Base-by-base conservation (phyloP, 2,888 invertebrate genomes). In the Eilema sororculum region DNA sequence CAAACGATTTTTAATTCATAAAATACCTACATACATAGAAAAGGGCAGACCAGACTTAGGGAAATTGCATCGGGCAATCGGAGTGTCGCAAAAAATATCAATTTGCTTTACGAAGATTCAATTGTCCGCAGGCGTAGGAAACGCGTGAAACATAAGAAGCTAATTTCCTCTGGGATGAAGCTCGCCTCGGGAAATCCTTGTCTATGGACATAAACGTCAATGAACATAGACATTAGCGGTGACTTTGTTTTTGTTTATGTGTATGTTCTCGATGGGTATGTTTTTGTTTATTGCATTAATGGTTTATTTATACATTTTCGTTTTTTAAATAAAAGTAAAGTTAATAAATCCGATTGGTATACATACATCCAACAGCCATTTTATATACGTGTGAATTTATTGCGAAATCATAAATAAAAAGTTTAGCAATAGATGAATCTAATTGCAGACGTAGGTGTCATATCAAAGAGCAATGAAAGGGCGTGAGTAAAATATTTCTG, bases 161-260 rank as follows among this genome's bases (percentile, higher is more conserved):
- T 92, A 91, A 93, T 93, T 93, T 92, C 92, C 92, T 93, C 78
- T 83, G 91, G 93, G 91, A 92, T 87, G 85, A 81, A 82, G 82
- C 81, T 81, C 83, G 86, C 80, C 83, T 84, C 83, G 90, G 89
- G 87, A 89, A 90, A 89, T 89, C 86, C 88, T 86, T 76, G 84
- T 84, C 85, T 85, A 83, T 82, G 86, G 85, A 83, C 78, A 80
- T 79, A 80, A 82, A 84, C 84, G 83, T 85, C 85, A 82, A 85
- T 80, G 78, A 76, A 75, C 73, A 75, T 68, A 70, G 75, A 80
- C 74, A 80, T 82, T 80, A 82, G 74, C 63, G 68, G 60, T 58
- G 74, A 73, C 72, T 74, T 71, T 78, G 72, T 78, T 78, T 78
- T 78, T 76, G 72, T 78, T 82, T 79, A 78, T 65, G 65, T 77